Conservation (phyloP, 2,888 invertebrate species). For the Macrophya alboannulata region DNA sequence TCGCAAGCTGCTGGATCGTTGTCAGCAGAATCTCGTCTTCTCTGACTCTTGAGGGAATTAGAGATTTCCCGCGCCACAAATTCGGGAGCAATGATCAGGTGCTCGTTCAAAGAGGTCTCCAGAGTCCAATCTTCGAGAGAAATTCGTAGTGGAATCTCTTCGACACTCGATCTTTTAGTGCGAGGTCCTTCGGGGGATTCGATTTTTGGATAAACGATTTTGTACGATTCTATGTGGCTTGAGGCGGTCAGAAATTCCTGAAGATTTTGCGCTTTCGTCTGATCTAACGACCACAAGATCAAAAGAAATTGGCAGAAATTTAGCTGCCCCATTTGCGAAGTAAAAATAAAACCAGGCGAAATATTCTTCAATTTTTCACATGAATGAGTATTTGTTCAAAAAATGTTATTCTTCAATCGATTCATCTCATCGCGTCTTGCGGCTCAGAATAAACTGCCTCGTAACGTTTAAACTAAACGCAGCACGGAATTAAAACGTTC, state of each 20-base stretch:
- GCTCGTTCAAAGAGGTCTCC: constrained; percentile 65
- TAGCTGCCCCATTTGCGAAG: constrained; percentile 53
- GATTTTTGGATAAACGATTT: constrained; percentile 70
- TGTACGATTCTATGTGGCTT: constrained; percentile 47
- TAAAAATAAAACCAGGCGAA: constrained; percentile 18
- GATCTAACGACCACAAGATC: constrained; percentile 34
- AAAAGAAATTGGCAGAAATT: constrained; percentile 15
- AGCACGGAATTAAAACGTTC: constrained; percentile 57
- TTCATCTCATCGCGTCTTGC: background rate
- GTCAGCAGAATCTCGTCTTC: background rate
- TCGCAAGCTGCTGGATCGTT: constrained; percentile 62
- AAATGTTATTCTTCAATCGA: background rate
- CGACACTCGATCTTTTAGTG: constrained; percentile 59
- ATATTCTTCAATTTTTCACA: constrained; percentile 47
- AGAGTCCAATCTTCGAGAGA: constrained; percentile 69
- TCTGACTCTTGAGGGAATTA: constrained; percentile 18
- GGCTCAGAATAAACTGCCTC: constrained; percentile 41
- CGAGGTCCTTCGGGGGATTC: constrained; percentile 59
- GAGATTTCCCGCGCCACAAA: constrained; percentile 63
- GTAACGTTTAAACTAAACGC: constrained; percentile 60
- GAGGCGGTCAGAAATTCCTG: background rate
- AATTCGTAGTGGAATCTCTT: constrained; percentile 18
- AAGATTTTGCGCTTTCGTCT: background rate
- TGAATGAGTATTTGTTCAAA: background rate
- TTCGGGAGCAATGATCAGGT: constrained; percentile 65